These are phyloP conservation scores for roundworm (Caenorhabditis elegans) DNA, from an alignment of 1,140 invertebrate species.

Conservation along the genomic window WBcel235 BX284605.5:7783501-7784000, in stretches of 20 bases:
- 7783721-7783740: conserved; percentile 71
- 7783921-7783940: too few relatives aligned
- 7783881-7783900: too few relatives aligned
- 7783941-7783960: too few relatives aligned
- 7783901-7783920: too few relatives aligned
- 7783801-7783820: background rate
- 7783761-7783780: conserved; percentile 72
- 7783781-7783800: background rate
- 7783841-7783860: too few relatives aligned
- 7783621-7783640: background rate
- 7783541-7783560: conserved; percentile 78
- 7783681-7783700: conserved; percentile 79
- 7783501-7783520: conserved; percentile 68
- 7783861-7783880: too few relatives aligned
- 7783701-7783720: conserved; percentile 79
- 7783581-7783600: too few relatives aligned
- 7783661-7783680: conserved; percentile 78
- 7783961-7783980: too few relatives aligned
- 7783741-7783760: conserved; percentile 76
- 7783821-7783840: too few relatives aligned
- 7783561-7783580: conserved; percentile 73
- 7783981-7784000: too few relatives aligned
- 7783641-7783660: conserved; percentile 73
- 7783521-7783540: conserved; percentile 72
- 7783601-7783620: background rate